Evolutionary conservation across 2,888 invertebrate species (phyloP), one percentile per base, ranked within the genome.

Genomic region (Rhingia campestris): DNA sequence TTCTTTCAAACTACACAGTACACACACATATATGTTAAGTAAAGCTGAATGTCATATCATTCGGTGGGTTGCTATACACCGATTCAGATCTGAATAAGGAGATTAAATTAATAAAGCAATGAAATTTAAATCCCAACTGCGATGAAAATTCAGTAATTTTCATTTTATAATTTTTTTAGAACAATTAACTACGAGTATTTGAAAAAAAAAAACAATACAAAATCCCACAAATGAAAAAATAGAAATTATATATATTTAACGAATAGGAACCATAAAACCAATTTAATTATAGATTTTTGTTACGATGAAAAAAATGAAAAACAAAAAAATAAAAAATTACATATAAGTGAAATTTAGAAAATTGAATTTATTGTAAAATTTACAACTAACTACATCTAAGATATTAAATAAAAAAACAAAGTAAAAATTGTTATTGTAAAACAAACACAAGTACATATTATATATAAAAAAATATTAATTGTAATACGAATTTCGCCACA

Each of bases 311-410:
- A 39, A 53, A 33, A 51, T 7, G 22, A 53, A 37, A 66, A 32
- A 49, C 14, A 32, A 49, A 61, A 49, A 12, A 32, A 35, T 32
- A 51, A 35, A 33, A 58, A 59, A 41, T 35, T 59, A 72, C 47
- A 61, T 47, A 9, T 76, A 76, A 76, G 76, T 54, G 53, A 58
- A 54, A 39, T 37, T 14, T 37, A 56, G 12, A 59, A 69, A 76
- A 67, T 76, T 76, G 76, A 76, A 76, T 76, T 76, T 76, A 76
- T 76, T 76, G 76, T 76, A 67, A 69, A 76, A 69, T 75, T 58
- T 75, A 75, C 67, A 74, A 75, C 72, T 63, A 54, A 72, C 61
- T 72, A 72, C 6, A 9, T 33, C 33, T 76, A 67, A 76, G 76
- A 61, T 76, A 76, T 41, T 58, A 22, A 1, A n/a, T n/a, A n/a